These are phyloP conservation scores for honey bee (Apis mellifera) DNA, from an alignment of 1,140 invertebrate species.

Conservation along the genomic window DNA sequence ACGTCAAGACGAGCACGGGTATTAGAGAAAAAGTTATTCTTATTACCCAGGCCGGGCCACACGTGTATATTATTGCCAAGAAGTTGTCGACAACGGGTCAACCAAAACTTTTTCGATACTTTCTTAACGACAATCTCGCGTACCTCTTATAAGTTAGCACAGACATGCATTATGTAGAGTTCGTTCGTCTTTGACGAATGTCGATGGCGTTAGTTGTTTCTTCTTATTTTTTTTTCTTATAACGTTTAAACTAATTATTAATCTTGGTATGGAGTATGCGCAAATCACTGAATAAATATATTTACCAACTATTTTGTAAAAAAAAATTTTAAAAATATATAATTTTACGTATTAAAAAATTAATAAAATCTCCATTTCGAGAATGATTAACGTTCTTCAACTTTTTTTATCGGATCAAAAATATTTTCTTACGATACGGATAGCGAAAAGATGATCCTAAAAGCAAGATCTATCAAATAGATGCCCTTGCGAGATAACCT, in stretches of 20 bases:
- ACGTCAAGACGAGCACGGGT: slow-evolving; percentile 38
- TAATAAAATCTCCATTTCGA: background rate
- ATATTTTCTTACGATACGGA: background rate
- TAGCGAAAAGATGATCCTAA: background rate
- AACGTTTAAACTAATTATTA: too few species aligned
- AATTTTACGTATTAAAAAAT: background rate
- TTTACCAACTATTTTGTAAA: too few species aligned
- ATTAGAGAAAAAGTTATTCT: slow-evolving; percentile 58
- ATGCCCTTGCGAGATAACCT: background rate
- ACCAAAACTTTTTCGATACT: slow-evolving; percentile 54
- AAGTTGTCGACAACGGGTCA: slow-evolving; percentile 42
- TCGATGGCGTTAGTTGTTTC: background rate
- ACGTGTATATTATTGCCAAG: slow-evolving; percentile 65
- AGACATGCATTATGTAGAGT: slow-evolving; percentile 8
- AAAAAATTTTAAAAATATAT: too few species aligned
- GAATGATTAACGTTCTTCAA: background rate
- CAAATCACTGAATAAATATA: too few species aligned
- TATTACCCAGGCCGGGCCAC: slow-evolving; percentile 52
- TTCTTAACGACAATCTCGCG: slow-evolving; percentile 44
- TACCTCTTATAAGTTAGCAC: background rate
- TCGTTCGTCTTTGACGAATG: background rate
- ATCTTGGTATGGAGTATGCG: too few species aligned
- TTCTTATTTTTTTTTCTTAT: background rate
- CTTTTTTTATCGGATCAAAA: background rate
- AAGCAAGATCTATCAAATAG: slow-evolving; percentile 7